Conservation (phyloP, 2,113 vertebrate genomes). For the Phalacrocorax pelagicus region DNA sequence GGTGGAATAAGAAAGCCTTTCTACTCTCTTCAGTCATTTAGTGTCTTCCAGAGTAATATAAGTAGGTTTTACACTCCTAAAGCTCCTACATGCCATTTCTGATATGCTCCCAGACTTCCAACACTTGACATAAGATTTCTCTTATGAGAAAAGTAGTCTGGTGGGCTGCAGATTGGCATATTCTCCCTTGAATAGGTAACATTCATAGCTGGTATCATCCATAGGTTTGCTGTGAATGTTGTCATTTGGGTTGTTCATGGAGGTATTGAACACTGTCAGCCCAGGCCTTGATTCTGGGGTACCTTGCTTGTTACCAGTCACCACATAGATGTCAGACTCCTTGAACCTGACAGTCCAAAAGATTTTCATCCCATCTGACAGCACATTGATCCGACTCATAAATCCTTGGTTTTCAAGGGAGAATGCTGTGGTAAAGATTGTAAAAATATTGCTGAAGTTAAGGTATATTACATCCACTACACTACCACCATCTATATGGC, state of each 20-base stretch:
- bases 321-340: background rate
- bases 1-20: rapidly evolving
- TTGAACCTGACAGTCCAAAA: background rate
- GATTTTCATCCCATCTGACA: background rate
- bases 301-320: background rate
- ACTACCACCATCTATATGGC: too few relatives aligned
- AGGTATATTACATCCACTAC: background rate
- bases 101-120: background rate
- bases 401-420: background rate
- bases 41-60: background rate
- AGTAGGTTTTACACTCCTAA: background rate
- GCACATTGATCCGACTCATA: background rate
- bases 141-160: background rate
- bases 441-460: background rate
- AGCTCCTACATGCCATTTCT: background rate
- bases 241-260: background rate
- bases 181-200: rapidly evolving
- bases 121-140: background rate
- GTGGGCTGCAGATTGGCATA: rapidly evolving
- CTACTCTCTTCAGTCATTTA: background rate
- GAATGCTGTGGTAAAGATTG: background rate
- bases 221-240: background rate
- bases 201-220: background rate
- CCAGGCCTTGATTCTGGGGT: background rate
- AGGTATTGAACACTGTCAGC: background rate